Conservation (phyloP, 2,797 vertebrate genomes). For the Tauraco hartlaubi region DNA sequence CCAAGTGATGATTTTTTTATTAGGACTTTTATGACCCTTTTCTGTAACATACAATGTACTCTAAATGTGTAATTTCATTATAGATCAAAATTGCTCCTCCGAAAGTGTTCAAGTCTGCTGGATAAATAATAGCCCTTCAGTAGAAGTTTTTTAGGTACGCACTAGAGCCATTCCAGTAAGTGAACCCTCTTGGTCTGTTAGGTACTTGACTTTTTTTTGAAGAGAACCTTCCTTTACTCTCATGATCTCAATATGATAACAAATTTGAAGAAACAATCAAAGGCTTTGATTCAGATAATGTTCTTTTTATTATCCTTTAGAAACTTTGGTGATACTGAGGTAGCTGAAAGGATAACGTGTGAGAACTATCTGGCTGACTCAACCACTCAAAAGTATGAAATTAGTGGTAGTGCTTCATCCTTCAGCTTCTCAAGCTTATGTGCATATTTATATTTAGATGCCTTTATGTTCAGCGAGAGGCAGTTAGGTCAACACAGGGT, state of each 20-base stretch:
- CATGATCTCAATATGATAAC: neutral
- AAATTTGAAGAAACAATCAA: neutral
- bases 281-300: neutral
- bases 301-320: neutral
- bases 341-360: neutral
- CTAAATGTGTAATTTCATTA: neutral
- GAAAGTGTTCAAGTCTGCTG: neutral
- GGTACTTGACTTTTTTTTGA: neutral
- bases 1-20: neutral
- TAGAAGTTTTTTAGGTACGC: neutral
- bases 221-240: neutral
- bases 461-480: neutral
- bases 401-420: neutral
- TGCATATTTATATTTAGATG: neutral
- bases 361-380: neutral
- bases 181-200: neutral
- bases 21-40: neutral
- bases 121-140: neutral
- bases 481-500: neutral
- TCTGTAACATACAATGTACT: neutral
- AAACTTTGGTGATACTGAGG: neutral
- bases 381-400: neutral
- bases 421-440: neutral
- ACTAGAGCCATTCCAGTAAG: neutral
- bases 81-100: neutral